Evolutionary conservation across 1,140 invertebrate genomes (phyloP).

Genomic region (Drosophila varians): DNA sequence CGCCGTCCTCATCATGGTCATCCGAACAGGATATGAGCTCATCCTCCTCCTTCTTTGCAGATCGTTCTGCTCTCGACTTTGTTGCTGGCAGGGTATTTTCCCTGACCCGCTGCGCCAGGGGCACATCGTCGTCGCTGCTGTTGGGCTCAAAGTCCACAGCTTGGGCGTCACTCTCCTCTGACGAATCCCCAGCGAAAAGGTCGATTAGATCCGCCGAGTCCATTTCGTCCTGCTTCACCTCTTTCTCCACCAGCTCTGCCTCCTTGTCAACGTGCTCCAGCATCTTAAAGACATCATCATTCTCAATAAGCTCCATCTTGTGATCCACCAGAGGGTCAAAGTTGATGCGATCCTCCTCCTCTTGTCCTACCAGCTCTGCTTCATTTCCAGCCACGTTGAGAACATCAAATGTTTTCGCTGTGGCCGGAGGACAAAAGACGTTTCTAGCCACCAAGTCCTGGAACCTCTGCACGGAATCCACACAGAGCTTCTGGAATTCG

Average conservation of each 20-base stretch:
- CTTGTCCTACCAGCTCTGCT: slow-evolving; percentile 35
- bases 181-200: slow-evolving; percentile 36
- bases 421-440: slow-evolving; percentile 18
- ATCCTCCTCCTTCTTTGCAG: slow-evolving; percentile 9
- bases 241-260: slow-evolving; percentile 60
- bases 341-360: slow-evolving; percentile 75
- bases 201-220: slow-evolving; percentile 33
- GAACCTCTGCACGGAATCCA: slow-evolving; percentile 69
- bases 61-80: slow-evolving; percentile 11
- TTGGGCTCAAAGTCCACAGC: slow-evolving; percentile 55
- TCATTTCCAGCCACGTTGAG: slow-evolving; percentile 50
- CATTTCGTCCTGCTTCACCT: slow-evolving; percentile 35
- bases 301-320: slow-evolving; percentile 78
- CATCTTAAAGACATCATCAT: slow-evolving; percentile 81
- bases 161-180: slow-evolving; percentile 32
- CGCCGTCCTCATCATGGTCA: slow-evolving; percentile 29
- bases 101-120: slow-evolving; percentile 62
- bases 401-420: slow-evolving; percentile 54
- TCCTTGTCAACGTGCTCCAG: slow-evolving; percentile 77
- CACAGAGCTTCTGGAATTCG: slow-evolving; percentile 74
- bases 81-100: background rate
- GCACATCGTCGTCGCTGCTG: slow-evolving; percentile 67
- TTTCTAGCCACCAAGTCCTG: slow-evolving; percentile 70
- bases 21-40: slow-evolving; percentile 11
- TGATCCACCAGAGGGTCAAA: slow-evolving; percentile 77